Percentiles rank a stretch among this genome's conserved stretches.
These are phyloP conservation scores for Phyllostomus discolor DNA, from an alignment of 2,113 vertebrate species.

Conservation along the genomic window DNA sequence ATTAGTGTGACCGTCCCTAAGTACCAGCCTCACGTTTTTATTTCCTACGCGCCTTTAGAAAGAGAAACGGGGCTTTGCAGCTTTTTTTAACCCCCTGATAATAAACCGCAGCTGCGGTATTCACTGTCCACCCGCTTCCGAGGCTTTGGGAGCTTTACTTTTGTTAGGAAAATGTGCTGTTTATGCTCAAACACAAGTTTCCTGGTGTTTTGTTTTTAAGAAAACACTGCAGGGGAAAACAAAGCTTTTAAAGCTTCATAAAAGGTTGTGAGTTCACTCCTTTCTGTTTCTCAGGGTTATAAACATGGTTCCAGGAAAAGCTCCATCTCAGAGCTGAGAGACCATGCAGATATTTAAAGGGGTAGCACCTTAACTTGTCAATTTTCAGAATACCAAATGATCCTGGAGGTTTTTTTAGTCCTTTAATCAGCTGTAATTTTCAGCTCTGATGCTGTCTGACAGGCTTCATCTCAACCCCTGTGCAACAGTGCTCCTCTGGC, in stretches of 20 bases:
- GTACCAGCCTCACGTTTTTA: slow-evolving; percentile 52
- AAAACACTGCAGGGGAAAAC: slow-evolving; percentile 50
- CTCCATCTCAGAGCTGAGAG: slow-evolving; percentile 27
- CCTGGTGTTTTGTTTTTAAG: slow-evolving; percentile 51
- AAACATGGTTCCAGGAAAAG: slow-evolving; percentile 44
- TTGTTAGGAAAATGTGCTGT: slow-evolving; percentile 22
- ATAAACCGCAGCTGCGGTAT: not conserved
- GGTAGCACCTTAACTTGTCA: slow-evolving; percentile 69
- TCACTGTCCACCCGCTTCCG: not conserved
- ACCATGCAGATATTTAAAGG: slow-evolving; percentile 63
- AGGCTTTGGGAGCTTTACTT: slow-evolving; percentile 24
- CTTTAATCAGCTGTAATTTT: slow-evolving; percentile 75
- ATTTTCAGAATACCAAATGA: slow-evolving; percentile 52
- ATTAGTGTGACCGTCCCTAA: slow-evolving; percentile 49
- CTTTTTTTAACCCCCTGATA: slow-evolving; percentile 3
- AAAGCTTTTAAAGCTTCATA: slow-evolving; percentile 65
- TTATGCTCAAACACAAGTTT: not conserved
- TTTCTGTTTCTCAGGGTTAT: slow-evolving; percentile 64
- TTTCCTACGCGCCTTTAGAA: slow-evolving; percentile 38
- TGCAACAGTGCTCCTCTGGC: slow-evolving; percentile 40
- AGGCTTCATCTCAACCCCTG: slow-evolving; percentile 60
- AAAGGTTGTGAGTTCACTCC: slow-evolving; percentile 60
- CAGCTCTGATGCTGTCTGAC: slow-evolving; percentile 69
- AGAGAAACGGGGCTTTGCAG: slow-evolving; percentile 23
- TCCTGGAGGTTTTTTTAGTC: slow-evolving; percentile 54